These are phyloP conservation scores for Panzeria rudis DNA, from an alignment of 2,888 invertebrate genomes.

Conservation along the genomic window DNA sequence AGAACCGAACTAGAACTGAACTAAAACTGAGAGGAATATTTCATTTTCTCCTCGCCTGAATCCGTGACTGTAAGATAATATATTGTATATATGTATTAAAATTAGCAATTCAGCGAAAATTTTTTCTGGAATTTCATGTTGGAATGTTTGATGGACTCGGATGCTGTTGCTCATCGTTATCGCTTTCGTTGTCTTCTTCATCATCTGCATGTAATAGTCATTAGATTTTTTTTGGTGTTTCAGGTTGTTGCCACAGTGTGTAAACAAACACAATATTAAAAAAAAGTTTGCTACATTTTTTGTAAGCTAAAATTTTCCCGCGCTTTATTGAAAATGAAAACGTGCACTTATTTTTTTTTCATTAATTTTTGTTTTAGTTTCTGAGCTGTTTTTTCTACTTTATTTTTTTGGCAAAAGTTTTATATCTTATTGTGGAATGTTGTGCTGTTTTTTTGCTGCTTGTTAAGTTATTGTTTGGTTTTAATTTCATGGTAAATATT, in stretches of 20 bases:
- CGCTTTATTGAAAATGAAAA: slow-evolving; percentile 70
- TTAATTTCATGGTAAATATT: slow-evolving; percentile 63
- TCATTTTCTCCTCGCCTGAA: no score
- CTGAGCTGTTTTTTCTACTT: background rate
- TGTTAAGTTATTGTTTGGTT: slow-evolving; percentile 37
- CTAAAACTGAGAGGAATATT: no score
- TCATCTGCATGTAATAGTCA: slow-evolving; percentile 59
- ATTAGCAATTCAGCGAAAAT: no score
- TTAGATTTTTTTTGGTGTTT: slow-evolving; percentile 47
- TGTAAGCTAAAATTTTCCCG: slow-evolving; percentile 65
- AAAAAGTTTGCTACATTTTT: slow-evolving; percentile 60
- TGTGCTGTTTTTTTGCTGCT: slow-evolving; percentile 3
- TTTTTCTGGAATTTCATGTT: background rate
- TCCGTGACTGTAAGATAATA: no score
- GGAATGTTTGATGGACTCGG: slow-evolving; percentile 15
- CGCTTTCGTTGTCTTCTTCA: slow-evolving; percentile 34
- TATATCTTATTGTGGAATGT: slow-evolving; percentile 53
- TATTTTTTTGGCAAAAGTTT: slow-evolving; percentile 64
- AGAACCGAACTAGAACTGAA: background rate
- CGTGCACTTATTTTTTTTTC: slow-evolving; percentile 50
- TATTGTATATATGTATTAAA: no score
- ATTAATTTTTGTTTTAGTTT: slow-evolving; percentile 38
- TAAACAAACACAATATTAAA: slow-evolving; percentile 64
- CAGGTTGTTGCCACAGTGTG: slow-evolving; percentile 49
- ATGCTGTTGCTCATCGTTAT: slow-evolving; percentile 31